Percentiles rank a stretch among this genome's conserved stretches.
These are phyloP conservation scores for Polyboroides typus DNA, from an alignment of 2,797 vertebrate species.

Conservation along the genomic window DNA sequence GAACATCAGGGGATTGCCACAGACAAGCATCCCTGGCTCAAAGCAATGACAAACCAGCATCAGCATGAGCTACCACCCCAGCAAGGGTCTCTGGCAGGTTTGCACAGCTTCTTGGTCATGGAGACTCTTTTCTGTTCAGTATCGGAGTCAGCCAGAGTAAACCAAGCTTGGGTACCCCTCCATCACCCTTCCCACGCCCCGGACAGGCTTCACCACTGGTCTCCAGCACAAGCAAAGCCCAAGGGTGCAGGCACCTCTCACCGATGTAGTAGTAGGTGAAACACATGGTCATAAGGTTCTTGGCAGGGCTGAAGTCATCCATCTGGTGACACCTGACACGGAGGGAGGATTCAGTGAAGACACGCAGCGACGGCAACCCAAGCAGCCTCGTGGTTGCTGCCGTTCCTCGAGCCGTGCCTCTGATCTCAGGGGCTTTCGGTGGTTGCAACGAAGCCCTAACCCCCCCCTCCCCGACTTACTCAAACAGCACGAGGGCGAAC, in stretches of 20 bases:
- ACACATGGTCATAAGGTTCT: constrained; percentile 99
- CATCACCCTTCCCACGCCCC: background rate
- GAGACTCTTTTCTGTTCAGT: background rate
- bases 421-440: background rate
- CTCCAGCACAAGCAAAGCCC: background rate
- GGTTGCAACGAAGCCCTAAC: accelerated
- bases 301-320: constrained; percentile 96
- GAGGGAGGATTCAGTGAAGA: no score
- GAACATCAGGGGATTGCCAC: no score
- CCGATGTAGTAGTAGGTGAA: constrained; percentile 95
- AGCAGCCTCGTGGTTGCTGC: background rate
- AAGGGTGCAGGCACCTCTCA: constrained; percentile 56
- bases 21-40: background rate
- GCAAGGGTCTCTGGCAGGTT: background rate
- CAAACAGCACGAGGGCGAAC: constrained; percentile 94
- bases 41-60: background rate
- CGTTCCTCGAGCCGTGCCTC: accelerated
- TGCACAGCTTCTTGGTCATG: accelerated
- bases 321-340: constrained; percentile 89
- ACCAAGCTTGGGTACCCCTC: background rate
- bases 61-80: background rate
- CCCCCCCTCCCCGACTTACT: constrained; percentile 79
- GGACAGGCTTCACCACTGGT: accelerated
- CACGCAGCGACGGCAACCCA: accelerated
- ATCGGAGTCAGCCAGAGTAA: background rate